Base-by-base conservation (phyloP, 2,888 invertebrate species). In the Podotricha telesiphe region DNA sequence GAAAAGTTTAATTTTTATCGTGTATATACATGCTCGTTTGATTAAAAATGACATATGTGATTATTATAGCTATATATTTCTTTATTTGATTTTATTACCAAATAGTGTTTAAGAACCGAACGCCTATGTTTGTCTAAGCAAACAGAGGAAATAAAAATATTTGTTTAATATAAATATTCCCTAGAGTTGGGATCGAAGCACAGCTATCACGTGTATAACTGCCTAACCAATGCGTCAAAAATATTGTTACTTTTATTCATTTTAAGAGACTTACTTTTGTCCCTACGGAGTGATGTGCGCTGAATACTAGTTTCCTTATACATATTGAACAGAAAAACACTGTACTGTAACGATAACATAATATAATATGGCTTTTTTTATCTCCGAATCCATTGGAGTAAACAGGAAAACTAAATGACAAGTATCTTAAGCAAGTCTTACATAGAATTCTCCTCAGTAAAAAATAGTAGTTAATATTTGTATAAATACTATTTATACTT, bases 181-280 rank as follows among this genome's bases (percentile, higher is more conserved):
- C 34, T 10, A 34, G 53, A 55, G 53, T 8, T 0, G n/a, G 19
- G 19, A 48, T 19, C 47, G 7, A 8, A 37, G 8, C 42, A 13
- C 42, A 42, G 13, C 42, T 4, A 13, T 42, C 11, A 42, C 42
- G 42, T 42, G 11, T 13, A 42, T 13, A 13, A 42, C 13, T 42
- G 13, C 42, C 42, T 42, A 17, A 17, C 48, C 2, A 19, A 17
- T 17, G n/a, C 7, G 17, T 17, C n/a, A 48, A 48, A 51, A 17
- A 55, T 34, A 55, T 55, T 34, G 34, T 55, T 55, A 34, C 10
- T 55, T 34, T 34, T 55, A 34, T 55, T 34, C 34, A 34, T 34
- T 34, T 34, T 55, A 34, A 53, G 17, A 55, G 34, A 55, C 53
- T 34, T 17, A 55, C 10, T 10, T 53, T 34, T 55, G 19, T 55